Base-by-base conservation (phyloP, 2,888 invertebrate species). In the Sylvicola cinctus region DNA sequence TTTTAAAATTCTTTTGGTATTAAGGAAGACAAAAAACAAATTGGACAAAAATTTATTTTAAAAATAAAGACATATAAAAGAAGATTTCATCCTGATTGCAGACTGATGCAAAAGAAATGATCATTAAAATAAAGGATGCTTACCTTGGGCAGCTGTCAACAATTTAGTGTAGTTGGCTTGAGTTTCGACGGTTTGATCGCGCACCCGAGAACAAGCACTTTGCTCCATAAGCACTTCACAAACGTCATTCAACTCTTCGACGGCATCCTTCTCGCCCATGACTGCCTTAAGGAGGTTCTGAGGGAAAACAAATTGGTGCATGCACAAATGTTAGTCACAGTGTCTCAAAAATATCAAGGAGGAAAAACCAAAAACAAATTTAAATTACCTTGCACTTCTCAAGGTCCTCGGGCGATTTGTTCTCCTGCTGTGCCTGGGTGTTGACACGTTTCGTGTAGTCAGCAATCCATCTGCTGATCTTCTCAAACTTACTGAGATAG, bases 191-290 rank as follows among this genome's bases (percentile, higher is more conserved):
- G 84, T 83, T 53, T 81, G 78, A 49, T 88, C 87, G 15, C 88
- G 68, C 2, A 85, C 80, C 66, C 79, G 75, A 13, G 77, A 71
- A 47, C 79, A 77, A 20, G 84, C 83, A 47, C 83, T 81, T 33
- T 79, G 68, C 50, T 87, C 87, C 74, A 87, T 77, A 0, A 90
- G 61, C 32, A 74, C 65, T 55, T 88, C 88, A 49, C 87, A 88
- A 44, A 76, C 69, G 49, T 88, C 88, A 46, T 81, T 83, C 1
- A 90, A 58, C 49, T 79, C 78, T 61, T 88, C 87, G 41, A 88
- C 62, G 13, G 74, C 65, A 16, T 74, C 70, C 53, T 84, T 84
- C 44, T 81, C 72, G 16, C 67, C 66, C 33, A 75, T 54, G 2
- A 85, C 77, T 58, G 84, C 81, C 12, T 74, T 66, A 15, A 85